Base-by-base conservation (phyloP, 2,888 invertebrate genomes). In the Fabriciana adippe region DNA sequence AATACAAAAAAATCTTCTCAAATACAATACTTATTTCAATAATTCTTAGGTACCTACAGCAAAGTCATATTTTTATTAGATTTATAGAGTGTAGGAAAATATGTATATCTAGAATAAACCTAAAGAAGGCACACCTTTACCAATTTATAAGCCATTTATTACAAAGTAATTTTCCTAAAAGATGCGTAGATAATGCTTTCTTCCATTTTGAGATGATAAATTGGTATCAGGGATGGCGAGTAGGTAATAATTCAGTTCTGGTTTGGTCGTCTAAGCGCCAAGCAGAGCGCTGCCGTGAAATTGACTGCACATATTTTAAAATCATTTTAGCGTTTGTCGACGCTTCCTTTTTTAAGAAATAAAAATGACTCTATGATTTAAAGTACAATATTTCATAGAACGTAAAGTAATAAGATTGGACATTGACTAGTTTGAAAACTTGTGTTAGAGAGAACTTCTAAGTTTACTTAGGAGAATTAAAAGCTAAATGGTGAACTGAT, bases 221-320 rank as follows among this genome's bases (percentile, higher is more conserved):
- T 72, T 72, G 69, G 62, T 82, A 71, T 71, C 71, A 83, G 80
- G 78, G 78, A 79, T 80, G 79, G 80, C 77, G 77, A 80, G 72
- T 72, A 69, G 72, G 80, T 78, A 80, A 87, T 90, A 88, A 86
- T 83, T 90, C 87, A 89, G 84, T 81, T 80, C 80, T 72, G 77
- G 77, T 79, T 79, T 81, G 83, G 85, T 86, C 82, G 81, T 78
- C 79, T 77, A 76, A 80, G 76, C 75, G 77, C 75, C 60, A 80
- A 77, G 75, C 77, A 81, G 85, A 74, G 79, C 83, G 76, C 78
- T 74, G 69, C 84, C 89, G 87, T 91, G 89, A 91, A 91, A 92
- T 91, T 91, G 85, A 81, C 75, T 82, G 82, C 82, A 83, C 82
- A 87, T 86, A 86, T 86, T 88, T 88, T 87, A 82, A 82, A 86